Conservation (phyloP, 2,113 vertebrate species). For the Lates calcarifer region DNA sequence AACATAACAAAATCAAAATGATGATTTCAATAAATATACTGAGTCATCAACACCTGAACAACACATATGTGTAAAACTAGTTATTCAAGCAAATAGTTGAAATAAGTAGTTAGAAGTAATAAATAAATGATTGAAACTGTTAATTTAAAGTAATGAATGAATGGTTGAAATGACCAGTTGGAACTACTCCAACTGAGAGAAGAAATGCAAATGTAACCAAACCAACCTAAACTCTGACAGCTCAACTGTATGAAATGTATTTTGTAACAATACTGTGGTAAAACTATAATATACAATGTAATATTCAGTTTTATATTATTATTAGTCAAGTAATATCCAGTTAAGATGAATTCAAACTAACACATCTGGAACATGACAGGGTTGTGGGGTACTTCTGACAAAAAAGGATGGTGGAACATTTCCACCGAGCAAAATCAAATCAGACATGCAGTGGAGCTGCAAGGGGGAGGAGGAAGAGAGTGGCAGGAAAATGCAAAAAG, state of each 20-base stretch:
- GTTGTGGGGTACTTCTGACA: not conserved
- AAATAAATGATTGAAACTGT: not conserved
- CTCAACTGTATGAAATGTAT: not conserved
- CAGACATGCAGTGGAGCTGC: conserved; percentile 29
- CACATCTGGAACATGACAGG: not conserved
- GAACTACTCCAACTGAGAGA: not conserved
- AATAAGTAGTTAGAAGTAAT: not conserved
- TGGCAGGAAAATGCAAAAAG: conserved; percentile 69
- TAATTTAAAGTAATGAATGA: not conserved
- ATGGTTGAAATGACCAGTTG: not conserved
- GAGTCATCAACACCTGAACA: not conserved
- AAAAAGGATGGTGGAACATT: conserved; percentile 12
- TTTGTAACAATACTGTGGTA: not conserved
- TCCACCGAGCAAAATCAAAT: conserved; percentile 56
- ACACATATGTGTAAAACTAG: not conserved
- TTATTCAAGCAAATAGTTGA: not conserved
- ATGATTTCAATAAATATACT: not conserved
- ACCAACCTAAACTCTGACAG: not conserved
- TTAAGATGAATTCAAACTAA: not conserved
- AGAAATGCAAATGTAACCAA: not conserved
- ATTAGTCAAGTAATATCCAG: not conserved
- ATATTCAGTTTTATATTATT: not conserved
- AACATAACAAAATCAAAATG: not conserved
- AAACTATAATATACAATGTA: not conserved
- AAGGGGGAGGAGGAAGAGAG: conserved; percentile 23